A percentile compares a stretch with the other conserved stretches of the same genome.
Conservation (phyloP, 2,113 vertebrate species). For the Strix aluco region DNA sequence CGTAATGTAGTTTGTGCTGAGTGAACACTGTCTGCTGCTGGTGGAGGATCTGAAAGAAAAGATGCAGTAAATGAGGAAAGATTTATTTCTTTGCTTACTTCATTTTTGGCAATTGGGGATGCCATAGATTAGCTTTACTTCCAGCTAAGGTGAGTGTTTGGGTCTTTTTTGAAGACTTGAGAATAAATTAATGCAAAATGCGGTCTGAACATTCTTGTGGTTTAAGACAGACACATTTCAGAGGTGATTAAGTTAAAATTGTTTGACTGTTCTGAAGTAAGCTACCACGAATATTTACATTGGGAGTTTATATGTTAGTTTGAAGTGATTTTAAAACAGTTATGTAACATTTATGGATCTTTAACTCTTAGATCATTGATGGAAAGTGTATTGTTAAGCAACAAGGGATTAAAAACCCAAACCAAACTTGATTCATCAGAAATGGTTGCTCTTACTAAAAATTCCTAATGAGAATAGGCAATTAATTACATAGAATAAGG, state of each 20-base stretch:
- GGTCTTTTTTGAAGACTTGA: neutral
- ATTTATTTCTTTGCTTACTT: neutral
- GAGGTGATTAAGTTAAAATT: neutral
- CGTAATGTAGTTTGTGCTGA: rapidly evolving
- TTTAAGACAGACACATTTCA: neutral
- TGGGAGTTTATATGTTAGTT: neutral
- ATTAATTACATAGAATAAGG: neutral
- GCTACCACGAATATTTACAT: neutral
- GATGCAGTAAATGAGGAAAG: neutral
- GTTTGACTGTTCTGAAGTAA: neutral
- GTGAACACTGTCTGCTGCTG: neutral
- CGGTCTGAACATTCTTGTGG: neutral
- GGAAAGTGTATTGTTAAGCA: neutral
- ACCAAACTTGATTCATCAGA: neutral
- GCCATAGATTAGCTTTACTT: neutral
- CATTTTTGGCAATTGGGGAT: neutral
- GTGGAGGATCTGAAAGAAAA: neutral
- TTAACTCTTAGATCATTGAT: neutral
- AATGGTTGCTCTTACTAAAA: neutral
- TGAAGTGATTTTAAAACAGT: neutral
- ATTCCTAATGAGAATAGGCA: neutral
- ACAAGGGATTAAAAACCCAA: neutral
- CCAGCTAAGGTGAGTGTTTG: neutral
- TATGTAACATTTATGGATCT: neutral
- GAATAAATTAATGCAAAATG: neutral